Evolutionary conservation across 2,888 invertebrate genomes (phyloP).

Genomic region (Lycia hirtaria): DNA sequence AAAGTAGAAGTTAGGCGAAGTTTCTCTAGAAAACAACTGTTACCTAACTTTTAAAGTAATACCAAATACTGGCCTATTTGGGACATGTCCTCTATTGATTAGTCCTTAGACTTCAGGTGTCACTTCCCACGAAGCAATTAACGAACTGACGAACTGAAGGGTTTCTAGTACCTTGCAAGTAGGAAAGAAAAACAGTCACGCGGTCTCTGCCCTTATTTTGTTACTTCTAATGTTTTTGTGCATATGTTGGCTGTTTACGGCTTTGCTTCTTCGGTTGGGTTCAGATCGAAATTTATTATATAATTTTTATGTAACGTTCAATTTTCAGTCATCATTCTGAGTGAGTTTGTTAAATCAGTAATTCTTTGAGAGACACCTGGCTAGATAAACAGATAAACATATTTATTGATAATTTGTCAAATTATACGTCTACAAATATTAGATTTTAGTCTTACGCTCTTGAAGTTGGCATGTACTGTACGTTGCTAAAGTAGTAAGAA

Average conservation of each 20-base stretch:
- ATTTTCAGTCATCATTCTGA: background rate
- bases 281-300: background rate
- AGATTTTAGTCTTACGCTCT: no score
- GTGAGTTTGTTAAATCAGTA: background rate
- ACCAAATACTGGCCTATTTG: background rate
- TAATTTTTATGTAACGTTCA: background rate
- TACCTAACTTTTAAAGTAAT: no score
- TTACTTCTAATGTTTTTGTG: constrained; percentile 40
- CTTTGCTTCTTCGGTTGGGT: constrained; percentile 2
- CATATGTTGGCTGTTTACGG: constrained; percentile 23
- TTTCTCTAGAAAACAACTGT: no score
- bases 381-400: no score
- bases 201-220: constrained; percentile 60
- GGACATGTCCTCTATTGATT: constrained; percentile 65
- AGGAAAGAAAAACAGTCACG: constrained; percentile 64
- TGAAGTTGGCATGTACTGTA: no score
- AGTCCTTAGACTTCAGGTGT: constrained; percentile 67
- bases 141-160: constrained; percentile 74
- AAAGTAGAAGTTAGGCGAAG: no score
- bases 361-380: background rate
- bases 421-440: no score
- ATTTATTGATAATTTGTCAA: no score
- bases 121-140: constrained; percentile 81
- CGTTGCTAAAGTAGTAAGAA: no score
- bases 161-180: constrained; percentile 67